Percentiles rank a stretch among this genome's conserved stretches.
These are phyloP conservation scores for Vulpes lagopus DNA, from an alignment of 2,113 vertebrate genomes.

Conservation along the genomic window DNA sequence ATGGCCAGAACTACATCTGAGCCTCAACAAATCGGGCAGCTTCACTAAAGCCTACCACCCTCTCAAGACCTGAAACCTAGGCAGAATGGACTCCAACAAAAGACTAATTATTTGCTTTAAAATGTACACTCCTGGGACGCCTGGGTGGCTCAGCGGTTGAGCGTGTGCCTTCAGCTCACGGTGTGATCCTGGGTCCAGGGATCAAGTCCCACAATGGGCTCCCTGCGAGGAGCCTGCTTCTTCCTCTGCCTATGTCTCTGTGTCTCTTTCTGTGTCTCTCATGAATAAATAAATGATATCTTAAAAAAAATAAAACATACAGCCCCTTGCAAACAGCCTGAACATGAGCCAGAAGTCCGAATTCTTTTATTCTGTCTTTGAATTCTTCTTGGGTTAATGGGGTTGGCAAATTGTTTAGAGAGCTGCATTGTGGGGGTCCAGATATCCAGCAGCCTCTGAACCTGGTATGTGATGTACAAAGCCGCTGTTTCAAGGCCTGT, in stretches of 20 bases:
- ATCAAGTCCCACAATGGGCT: too few species aligned
- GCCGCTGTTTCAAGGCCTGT: accelerated
- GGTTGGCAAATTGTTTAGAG: background rate
- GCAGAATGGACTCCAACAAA: background rate
- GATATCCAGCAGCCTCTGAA: background rate
- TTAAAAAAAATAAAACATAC: too few species aligned
- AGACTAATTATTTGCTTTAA: background rate
- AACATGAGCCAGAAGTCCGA: background rate
- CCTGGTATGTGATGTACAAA: accelerated
- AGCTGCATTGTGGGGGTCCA: background rate
- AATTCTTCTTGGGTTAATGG: background rate
- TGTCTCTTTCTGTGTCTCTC: too few species aligned
- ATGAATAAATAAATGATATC: too few species aligned
- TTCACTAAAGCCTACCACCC: background rate
- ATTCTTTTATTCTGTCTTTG: background rate
- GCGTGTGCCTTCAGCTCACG: too few species aligned
- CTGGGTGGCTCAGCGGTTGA: too few species aligned
- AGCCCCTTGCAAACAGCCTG: background rate
- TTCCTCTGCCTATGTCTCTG: too few species aligned
- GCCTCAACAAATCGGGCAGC: background rate
- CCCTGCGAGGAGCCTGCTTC: too few species aligned
- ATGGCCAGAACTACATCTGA: background rate
- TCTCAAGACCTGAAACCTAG: background rate
- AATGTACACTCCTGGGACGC: background rate
- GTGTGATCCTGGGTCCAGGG: too few species aligned